phyloP scores from a whole-genome alignment of 1,140 invertebrate species.

The Drosophila aff. region DNA sequence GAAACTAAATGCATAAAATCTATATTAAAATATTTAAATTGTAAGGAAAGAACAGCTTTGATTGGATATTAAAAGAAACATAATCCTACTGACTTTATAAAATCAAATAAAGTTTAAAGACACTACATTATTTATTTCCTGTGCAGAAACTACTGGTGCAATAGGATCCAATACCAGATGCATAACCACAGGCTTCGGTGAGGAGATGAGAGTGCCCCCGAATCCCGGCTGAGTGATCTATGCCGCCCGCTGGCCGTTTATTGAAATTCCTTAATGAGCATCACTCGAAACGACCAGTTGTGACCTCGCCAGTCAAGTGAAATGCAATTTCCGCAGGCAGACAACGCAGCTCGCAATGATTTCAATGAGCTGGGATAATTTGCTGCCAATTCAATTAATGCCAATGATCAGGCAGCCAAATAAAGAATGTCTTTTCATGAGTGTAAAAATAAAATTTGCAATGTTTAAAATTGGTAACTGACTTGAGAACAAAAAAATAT shows the following conservation, averaged over 20 bases:
- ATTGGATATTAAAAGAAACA: background rate
- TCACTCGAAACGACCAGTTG: constrained; percentile 35
- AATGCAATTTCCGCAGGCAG: constrained; percentile 67
- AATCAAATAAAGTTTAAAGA: background rate
- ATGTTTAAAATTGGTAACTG: background rate
- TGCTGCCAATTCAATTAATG: constrained; percentile 71
- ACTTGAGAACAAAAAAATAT: background rate
- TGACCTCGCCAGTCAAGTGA: constrained; percentile 46
- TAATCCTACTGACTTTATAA: background rate
- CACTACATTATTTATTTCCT: background rate
- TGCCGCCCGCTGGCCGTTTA: constrained; percentile 63
- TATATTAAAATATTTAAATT: background rate
- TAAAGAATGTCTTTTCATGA: background rate
- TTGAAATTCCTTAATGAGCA: constrained; percentile 83
- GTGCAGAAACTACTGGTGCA: constrained; percentile 7
- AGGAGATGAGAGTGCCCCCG: constrained; percentile 20
- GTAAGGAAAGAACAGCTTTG: background rate
- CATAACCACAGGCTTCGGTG: constrained; percentile 21
- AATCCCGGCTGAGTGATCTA: constrained; percentile 64
- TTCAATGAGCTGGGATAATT: constrained; percentile 43
- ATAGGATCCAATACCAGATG: constrained; percentile 37
- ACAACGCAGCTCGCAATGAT: constrained; percentile 2
- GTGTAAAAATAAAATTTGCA: background rate
- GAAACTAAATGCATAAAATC: background rate
- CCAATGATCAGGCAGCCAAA: background rate